Percentiles rank a stretch among this genome's conserved stretches.
These are phyloP conservation scores for Mormyrus iriodes DNA, from an alignment of 2,113 vertebrate species.

Conservation along the genomic window DNA sequence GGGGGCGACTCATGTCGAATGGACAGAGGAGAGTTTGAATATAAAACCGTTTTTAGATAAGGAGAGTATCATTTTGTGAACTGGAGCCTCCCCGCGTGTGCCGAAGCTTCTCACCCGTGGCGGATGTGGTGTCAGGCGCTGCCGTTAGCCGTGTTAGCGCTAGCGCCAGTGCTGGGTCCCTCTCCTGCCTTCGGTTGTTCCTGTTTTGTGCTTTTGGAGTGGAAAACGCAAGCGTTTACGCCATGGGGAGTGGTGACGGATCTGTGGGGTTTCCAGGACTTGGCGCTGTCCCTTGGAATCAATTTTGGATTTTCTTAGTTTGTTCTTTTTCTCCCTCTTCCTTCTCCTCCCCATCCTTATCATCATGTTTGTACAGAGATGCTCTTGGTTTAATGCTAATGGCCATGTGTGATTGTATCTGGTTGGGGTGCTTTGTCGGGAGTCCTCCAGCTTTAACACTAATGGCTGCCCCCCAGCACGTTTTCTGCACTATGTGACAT, in stretches of 20 bases:
- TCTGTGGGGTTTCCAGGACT: neutral
- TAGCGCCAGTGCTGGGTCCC: neutral
- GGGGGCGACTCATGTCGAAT: neutral
- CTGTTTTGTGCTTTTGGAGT: neutral
- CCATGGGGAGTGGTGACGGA: neutral
- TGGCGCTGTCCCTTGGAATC: constrained; percentile 1
- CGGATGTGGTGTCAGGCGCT: neutral
- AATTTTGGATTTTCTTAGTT: neutral
- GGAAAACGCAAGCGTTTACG: neutral
- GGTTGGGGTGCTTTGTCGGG: neutral
- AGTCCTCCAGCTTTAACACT: neutral
- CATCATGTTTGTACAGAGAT: constrained; percentile 30
- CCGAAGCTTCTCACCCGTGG: neutral
- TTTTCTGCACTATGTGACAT: neutral
- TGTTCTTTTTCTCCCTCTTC: neutral
- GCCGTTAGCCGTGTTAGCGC: neutral
- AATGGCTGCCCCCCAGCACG: neutral
- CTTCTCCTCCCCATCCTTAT: constrained; percentile 7
- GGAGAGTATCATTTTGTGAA: constrained; percentile 6
- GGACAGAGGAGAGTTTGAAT: neutral
- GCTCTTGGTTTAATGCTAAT: constrained; percentile 27
- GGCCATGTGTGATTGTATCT: constrained; percentile 6
- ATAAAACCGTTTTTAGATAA: neutral
- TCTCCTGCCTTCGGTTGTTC: neutral
- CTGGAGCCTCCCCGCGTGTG: neutral